Conservation (phyloP, 2,113 vertebrate species). For the Proteles cristata region DNA sequence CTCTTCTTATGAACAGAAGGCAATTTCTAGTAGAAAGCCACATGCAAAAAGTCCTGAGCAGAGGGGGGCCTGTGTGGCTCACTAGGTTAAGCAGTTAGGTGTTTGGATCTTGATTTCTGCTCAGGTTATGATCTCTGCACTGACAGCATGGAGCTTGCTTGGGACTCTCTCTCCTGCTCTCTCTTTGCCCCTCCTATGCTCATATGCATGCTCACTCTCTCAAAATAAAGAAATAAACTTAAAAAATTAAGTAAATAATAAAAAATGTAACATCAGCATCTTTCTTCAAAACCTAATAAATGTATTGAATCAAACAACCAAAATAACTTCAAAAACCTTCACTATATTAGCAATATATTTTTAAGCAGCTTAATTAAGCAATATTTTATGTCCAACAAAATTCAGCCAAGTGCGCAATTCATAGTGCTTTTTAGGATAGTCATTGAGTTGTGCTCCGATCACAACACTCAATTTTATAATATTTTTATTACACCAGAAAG, state of each 20-base stretch:
- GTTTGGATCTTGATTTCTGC: too few relatives aligned
- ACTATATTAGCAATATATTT: neutral
- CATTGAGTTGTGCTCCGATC: neutral
- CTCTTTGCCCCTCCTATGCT: too few relatives aligned
- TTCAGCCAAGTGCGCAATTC: neutral
- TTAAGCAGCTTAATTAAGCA: neutral
- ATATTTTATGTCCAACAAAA: neutral
- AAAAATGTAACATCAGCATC: too few relatives aligned
- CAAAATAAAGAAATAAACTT: too few relatives aligned
- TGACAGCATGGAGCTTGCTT: too few relatives aligned
- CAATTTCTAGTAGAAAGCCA: neutral
- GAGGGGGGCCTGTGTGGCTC: too few relatives aligned
- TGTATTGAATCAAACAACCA: neutral
- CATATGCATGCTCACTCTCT: too few relatives aligned
- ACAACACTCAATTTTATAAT: neutral
- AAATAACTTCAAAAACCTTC: neutral
- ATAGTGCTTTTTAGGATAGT: neutral
- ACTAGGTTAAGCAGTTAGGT: too few relatives aligned
- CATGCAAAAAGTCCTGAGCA: neutral
- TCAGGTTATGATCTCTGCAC: too few relatives aligned
- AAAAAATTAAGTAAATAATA: too few relatives aligned
- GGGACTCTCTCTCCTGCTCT: too few relatives aligned
- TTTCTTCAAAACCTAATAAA: neutral
- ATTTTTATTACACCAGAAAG: neutral
- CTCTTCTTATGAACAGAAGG: neutral